phyloP scores from a whole-genome alignment of 1,140 invertebrate species.

The Drosophila melanogaster region Release_6_plus_ISO1_MT NT_037436.4:22542001-22542500 shows the following conservation, averaged over 20 bases:
- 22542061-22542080: slow-evolving; percentile 11
- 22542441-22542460: neutral
- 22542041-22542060: neutral
- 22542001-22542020: neutral
- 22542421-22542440: slow-evolving; percentile 4
- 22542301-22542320: slow-evolving; percentile 1
- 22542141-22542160: slow-evolving; percentile 69
- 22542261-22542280: slow-evolving; percentile 56
- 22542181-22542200: slow-evolving; percentile 20
- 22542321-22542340: slow-evolving; percentile 19
- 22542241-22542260: slow-evolving; percentile 71
- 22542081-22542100: slow-evolving; percentile 25
- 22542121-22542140: slow-evolving; percentile 26
- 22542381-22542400: slow-evolving; percentile 76
- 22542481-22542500: slow-evolving; percentile 79
- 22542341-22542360: slow-evolving; percentile 71
- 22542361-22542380: slow-evolving; percentile 82
- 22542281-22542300: slow-evolving; percentile 24
- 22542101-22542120: slow-evolving; percentile 25
- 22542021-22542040: slow-evolving; percentile 1
- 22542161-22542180: slow-evolving; percentile 57
- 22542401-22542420: slow-evolving; percentile 71
- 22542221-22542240: slow-evolving; percentile 1
- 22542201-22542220: slow-evolving; percentile 52
- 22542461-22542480: slow-evolving; percentile 10